Base-by-base conservation (phyloP, 2,888 invertebrate species). In the Habrosyne pyritoides region DNA sequence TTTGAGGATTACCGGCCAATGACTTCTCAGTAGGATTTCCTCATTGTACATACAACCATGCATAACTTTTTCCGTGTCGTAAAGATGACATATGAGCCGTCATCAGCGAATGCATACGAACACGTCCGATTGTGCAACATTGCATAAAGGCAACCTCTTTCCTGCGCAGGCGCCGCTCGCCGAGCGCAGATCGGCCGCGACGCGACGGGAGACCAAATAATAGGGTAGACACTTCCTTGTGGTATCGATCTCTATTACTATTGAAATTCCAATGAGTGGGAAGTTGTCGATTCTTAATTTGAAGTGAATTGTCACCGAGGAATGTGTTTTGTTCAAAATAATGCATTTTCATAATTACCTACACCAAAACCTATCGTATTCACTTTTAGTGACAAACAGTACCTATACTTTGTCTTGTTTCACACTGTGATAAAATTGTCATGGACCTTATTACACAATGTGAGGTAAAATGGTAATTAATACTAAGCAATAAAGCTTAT, bases 121-220 rank as follows among this genome's bases (percentile, higher is more conserved):
- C 30, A 28, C 21, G 50, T 28, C 26, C 10, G 26, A 50, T 50
- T 50, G 50, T 50, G 50, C 30, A 50, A 50, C 18, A 42, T 42
- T 42, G 42, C 42, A 42, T 42, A 42, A 42, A 42, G 0, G 42
- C 12, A 18, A n/a, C 8, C 42, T 18, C 18, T 42, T 42, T 18
- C 42, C 42, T 42, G 42, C 42, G 42, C 42, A 42, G 18, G 42
- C 42, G 42, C 18, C 42, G 42, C 14, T 8, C 14, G 14, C 14
- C 14, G 14, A 14, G 14, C 14, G 42, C 42, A 18, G 42, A 42
- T 36, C n/a, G 36, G 7, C 36, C 36, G 36, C 36, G 36, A 36
- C 36, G 42, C 14, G 42, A 4, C 18, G 8, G 12, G 18, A 42
- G 42, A 42, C 42, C 7, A 18, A 42, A 42, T 42, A 8, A 42